Conservation (phyloP, 2,797 vertebrate species). For the Sylvia borin region DNA sequence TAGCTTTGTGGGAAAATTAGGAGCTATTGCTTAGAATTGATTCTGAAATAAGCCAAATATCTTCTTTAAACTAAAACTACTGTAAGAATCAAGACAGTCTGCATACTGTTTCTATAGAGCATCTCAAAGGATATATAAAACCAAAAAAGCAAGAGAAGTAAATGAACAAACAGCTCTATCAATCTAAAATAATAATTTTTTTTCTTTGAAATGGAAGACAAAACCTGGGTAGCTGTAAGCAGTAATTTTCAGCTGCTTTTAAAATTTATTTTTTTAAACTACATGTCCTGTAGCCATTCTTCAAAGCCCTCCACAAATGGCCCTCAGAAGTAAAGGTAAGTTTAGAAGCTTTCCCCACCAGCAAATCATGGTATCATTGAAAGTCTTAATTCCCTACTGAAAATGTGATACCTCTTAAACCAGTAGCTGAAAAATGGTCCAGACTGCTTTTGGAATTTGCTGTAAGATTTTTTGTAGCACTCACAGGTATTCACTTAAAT, state of each 20-base stretch:
- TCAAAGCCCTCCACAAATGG: not conserved
- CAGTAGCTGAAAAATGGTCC: not conserved
- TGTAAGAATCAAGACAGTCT: not conserved
- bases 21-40: not conserved
- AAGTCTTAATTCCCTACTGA: not conserved
- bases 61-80: not conserved
- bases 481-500: not conserved
- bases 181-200: not conserved
- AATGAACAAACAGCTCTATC: not conserved
- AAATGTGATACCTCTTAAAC: not conserved
- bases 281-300: not conserved
- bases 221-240: not conserved
- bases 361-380: not conserved
- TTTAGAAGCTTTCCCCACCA: not conserved
- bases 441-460: not conserved
- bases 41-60: not conserved
- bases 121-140: not conserved
- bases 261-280: not conserved
- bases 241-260: not conserved
- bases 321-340: not conserved
- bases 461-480: not conserved
- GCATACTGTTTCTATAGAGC: not conserved
- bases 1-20: not conserved
- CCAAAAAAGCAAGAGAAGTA: not conserved
- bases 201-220: not conserved